These are phyloP conservation scores for Darevskia mixta DNA, from an alignment of 2,797 vertebrate species.

Conservation along the genomic window DNA sequence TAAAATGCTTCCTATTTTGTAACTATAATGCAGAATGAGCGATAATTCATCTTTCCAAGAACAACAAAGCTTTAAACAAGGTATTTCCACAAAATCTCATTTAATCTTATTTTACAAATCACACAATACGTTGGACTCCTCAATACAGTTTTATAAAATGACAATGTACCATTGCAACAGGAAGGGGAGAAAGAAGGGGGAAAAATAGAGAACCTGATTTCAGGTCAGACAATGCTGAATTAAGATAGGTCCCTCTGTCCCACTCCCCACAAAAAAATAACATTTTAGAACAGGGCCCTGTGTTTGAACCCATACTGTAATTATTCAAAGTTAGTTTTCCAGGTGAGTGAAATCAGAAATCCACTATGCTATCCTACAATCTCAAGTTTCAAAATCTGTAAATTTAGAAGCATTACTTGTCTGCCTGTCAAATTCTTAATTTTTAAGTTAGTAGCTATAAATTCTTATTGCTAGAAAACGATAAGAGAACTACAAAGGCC, in stretches of 20 bases:
- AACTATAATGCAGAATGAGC: slow-evolving; percentile 61
- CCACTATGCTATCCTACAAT: slow-evolving; percentile 15
- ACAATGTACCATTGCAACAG: slow-evolving; percentile 39
- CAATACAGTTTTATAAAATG: slow-evolving; percentile 73
- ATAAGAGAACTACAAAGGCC: slow-evolving; percentile 28
- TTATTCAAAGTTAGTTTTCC: slow-evolving; percentile 45
- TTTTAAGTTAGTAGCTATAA: slow-evolving; percentile 37
- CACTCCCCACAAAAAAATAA: slow-evolving; percentile 34
- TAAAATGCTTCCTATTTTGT: slow-evolving; percentile 55
- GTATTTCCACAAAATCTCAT: slow-evolving; percentile 74
- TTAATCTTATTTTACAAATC: slow-evolving; percentile 76
- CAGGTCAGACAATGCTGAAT: slow-evolving; percentile 62
- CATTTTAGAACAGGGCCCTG: slow-evolving; percentile 53
- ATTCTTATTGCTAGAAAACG: slow-evolving; percentile 61
- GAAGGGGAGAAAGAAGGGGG: slow-evolving; percentile 52
- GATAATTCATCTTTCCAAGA: slow-evolving; percentile 58
- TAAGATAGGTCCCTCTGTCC: slow-evolving; percentile 43
- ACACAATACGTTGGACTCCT: slow-evolving; percentile 67
- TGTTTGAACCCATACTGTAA: slow-evolving; percentile 43
- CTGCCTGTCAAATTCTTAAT: slow-evolving; percentile 14
- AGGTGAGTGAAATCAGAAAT: slow-evolving; percentile 35
- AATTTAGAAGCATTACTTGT: slow-evolving; percentile 12
- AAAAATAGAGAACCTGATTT: slow-evolving; percentile 50
- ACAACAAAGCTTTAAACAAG: slow-evolving; percentile 69
- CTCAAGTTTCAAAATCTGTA: neutral